Evolutionary conservation across 2,797 vertebrate species (phyloP).

Genomic region (Phylloscopus collybita): DNA sequence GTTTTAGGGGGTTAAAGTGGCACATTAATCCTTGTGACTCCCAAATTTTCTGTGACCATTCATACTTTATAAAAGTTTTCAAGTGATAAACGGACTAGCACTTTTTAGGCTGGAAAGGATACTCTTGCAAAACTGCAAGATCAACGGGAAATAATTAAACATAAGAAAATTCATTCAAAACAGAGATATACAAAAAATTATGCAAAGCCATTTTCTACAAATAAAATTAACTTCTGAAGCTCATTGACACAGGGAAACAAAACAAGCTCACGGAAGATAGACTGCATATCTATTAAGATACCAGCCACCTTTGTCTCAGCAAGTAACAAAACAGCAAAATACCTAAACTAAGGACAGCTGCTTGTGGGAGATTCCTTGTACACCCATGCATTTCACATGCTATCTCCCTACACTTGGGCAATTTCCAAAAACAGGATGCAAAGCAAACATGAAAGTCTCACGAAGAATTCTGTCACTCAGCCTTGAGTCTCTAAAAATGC

Average conservation of each 20-base stretch:
- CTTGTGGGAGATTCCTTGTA: not conserved
- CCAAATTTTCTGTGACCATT: not conserved
- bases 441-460: not conserved
- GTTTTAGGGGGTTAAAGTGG: not conserved
- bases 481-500: not conserved
- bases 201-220: not conserved
- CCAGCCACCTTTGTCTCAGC: not conserved
- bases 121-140: not conserved
- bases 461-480: not conserved
- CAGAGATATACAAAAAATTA: not conserved
- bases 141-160: not conserved
- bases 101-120: not conserved
- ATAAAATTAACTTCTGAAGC: not conserved
- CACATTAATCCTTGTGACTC: not conserved
- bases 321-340: not conserved
- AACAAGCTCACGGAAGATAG: not conserved
- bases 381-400: not conserved
- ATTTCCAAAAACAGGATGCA: not conserved
- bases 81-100: not conserved
- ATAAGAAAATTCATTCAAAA: not conserved
- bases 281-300: not conserved
- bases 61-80: fast-evolving
- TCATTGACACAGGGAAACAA: not conserved
- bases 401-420: not conserved
- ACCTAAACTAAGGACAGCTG: not conserved